A percentile compares a stretch with the other conserved stretches of the same genome.
Evolutionary conservation across 1,140 invertebrate genomes (phyloP).

Genomic region (Caerostris extrusa): DNA sequence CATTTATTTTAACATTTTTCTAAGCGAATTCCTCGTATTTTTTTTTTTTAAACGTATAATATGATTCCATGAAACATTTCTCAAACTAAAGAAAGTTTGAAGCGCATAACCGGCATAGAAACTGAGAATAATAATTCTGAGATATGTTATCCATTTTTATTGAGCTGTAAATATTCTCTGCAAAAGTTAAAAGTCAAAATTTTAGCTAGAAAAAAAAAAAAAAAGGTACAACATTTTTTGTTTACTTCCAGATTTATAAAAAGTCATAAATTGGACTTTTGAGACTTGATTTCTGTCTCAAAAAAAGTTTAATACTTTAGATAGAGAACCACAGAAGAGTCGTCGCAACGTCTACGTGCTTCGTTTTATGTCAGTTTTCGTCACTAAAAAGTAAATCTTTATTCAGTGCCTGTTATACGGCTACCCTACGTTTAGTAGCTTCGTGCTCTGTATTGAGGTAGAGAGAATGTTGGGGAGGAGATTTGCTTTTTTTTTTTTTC

Average conservation of each 20-base stretch:
- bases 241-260: constrained; percentile 4
- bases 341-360: background rate
- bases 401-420: background rate
- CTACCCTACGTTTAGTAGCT: background rate
- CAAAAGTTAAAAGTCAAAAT: background rate
- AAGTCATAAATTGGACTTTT: constrained; percentile 2
- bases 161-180: constrained; percentile 6
- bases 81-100: background rate
- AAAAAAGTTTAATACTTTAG: background rate
- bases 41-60: background rate
- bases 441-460: background rate
- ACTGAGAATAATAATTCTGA: background rate
- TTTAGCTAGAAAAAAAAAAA: background rate
- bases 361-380: background rate
- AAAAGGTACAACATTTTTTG: background rate
- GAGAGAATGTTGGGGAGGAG: background rate
- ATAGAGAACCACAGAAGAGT: background rate
- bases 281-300: background rate
- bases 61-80: background rate
- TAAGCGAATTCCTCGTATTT: no score
- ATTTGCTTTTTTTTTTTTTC: background rate
- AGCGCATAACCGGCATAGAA: background rate
- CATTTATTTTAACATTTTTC: no score
- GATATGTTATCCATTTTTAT: constrained; percentile 17
- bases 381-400: constrained; percentile 17